Evolutionary conservation across 2,113 vertebrate species (phyloP), one percentile per base, ranked within the genome.

Genomic region (Leptosomus discolor): DNA sequence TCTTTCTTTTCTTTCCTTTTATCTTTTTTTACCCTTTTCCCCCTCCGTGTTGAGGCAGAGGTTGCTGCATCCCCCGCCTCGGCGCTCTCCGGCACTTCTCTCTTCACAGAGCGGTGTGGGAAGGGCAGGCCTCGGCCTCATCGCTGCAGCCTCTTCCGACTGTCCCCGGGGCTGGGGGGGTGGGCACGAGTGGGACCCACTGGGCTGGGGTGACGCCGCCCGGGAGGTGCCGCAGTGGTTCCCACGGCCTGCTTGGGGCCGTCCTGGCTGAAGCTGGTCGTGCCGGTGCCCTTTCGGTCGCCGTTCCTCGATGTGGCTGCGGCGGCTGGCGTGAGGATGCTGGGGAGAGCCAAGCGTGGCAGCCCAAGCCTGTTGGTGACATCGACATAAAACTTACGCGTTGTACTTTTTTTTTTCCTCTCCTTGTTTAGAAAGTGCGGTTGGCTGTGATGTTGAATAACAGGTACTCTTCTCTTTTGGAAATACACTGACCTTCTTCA

Each of bases 301-400:
- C n/a, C 5, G n/a, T n/a, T n/a, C 48, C 37, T 27, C 20, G 11
- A 1, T 34, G 48, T 22, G 67, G 7, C 36, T 27, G 76, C 6
- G 36, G 54, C 5, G 22, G n/a, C 48, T 54, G 57, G 74, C 17
- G 27, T 20, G 36, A n/a, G 70, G 37, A 26, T 73, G 91, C 73
- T 50, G 69, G 41, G n/a, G 58, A 22, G 27, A n/a, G 43, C 6
- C 57, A 22, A 30, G 4, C 2, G 2, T 3, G 20, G n/a, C 61
- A 53, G 63, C 54, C 57, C 37, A 1, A 24, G 16, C 41, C 64
- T 70, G 41, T 36, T 61, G 60, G 23, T 43, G 68, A 58, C 51
- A 46, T 37, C 80, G 50, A 10, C 70, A 73, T 77, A 39, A 67
- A 97, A 95, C 86, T 96, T 76, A 45, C 15, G 85, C 30, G 45